Conservation (phyloP, 2,113 vertebrate species). For the Arothron firmamentum region DNA sequence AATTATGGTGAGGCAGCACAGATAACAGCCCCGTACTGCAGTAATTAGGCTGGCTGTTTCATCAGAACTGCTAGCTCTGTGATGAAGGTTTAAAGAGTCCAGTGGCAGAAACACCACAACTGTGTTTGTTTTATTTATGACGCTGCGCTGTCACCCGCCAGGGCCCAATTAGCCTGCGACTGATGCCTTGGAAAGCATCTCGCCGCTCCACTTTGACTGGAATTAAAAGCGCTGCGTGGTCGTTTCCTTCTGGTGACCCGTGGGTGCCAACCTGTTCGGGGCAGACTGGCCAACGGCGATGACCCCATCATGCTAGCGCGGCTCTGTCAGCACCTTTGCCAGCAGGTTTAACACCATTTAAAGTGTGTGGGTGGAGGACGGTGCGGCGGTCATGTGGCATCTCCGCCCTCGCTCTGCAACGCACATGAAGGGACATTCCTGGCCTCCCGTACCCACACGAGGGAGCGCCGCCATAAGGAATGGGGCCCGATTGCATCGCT, state of each 20-base stretch:
- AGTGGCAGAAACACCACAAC: slow-evolving; percentile 71
- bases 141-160: slow-evolving; percentile 70
- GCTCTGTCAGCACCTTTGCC: slow-evolving; percentile 21
- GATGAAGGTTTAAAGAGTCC: slow-evolving; percentile 77
- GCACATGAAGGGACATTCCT: slow-evolving; percentile 37
- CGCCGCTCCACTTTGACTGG: slow-evolving; percentile 65
- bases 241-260: slow-evolving; percentile 54
- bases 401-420: slow-evolving; percentile 5
- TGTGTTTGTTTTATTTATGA: slow-evolving; percentile 79
- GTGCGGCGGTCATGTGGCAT: slow-evolving; percentile 7
- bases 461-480: slow-evolving; percentile 49
- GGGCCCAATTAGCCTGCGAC: slow-evolving; percentile 76
- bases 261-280: slow-evolving; percentile 49
- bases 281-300: slow-evolving; percentile 17
- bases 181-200: slow-evolving; percentile 69
- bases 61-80: slow-evolving; percentile 71
- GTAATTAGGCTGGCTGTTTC: slow-evolving; percentile 76
- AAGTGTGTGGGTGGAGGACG: slow-evolving; percentile 36
- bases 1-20: slow-evolving; percentile 64
- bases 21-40: slow-evolving; percentile 62
- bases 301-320: slow-evolving; percentile 15
- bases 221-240: slow-evolving; percentile 60
- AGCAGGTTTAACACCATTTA: not conserved
- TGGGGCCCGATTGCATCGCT: slow-evolving; percentile 50
- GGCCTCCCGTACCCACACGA: slow-evolving; percentile 42